Base-by-base conservation (phyloP, 2,888 invertebrate genomes). In the Metopia argyrocephala region DNA sequence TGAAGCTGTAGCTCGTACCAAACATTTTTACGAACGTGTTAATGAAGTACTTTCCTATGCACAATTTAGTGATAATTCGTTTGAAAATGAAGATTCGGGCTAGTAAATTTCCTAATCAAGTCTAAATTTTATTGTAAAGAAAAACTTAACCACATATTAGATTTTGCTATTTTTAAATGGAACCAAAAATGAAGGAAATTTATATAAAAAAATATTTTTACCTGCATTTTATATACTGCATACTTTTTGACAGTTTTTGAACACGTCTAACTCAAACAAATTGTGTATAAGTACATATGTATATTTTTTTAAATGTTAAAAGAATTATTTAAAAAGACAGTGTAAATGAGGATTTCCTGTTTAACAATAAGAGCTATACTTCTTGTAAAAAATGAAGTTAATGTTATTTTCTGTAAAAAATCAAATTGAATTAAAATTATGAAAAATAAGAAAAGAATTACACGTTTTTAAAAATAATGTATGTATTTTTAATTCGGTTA, bases 1-100 rank as follows among this genome's bases (percentile, higher is more conserved):
- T 48, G 93, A 94, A 73, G 90, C 92, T 62, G 93, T 93, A 2
- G 88, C 91, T 76, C 91, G 91, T 84, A 92, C 92, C 5, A 85
- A 91, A 81, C 85, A 90, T 21, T 91, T 92, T 87, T 93, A 92
- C 70, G 84, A 81, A 25, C 68, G 78, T 31, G 27, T 82, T 5
- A 82, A 83, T 68, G 76, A 74, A 75, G 25, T 78, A 57, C 78
- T 78, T 74, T 78, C 74, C 74, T 78, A 46, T 59, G 28, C 80
- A 54, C 45, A 64, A 46, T 73, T 68, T 52, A 57, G 73, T 69
- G 62, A 28, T 23, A 66, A 62, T 68, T 56, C 69, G 15, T 18
- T 12, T 2, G 52, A 56, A 12, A 45, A n/a, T 25, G 76, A 69
- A 21, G 74, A 81, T 50, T 38, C 64, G 0, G 48, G 69, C 5